A percentile compares a stretch with the other conserved stretches of the same genome.
These are phyloP conservation scores for Didymodactylos carnosus DNA, from an alignment of 2,888 invertebrate species.

Conservation along the genomic window DNA sequence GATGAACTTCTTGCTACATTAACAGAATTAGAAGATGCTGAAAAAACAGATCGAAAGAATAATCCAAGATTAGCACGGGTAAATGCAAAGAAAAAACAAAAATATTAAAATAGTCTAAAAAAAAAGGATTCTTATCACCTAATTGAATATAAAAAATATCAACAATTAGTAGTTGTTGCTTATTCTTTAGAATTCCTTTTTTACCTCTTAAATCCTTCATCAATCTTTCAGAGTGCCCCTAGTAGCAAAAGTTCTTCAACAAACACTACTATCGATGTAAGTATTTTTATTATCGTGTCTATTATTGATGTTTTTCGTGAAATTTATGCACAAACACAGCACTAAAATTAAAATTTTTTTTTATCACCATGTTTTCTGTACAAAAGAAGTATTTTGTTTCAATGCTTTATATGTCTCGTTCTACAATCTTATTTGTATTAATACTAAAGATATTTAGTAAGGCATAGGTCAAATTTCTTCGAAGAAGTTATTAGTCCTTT, in stretches of 20 bases:
- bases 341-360: neutral
- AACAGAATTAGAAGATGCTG: constrained; percentile 29
- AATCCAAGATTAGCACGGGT: neutral
- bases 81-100: too few relatives aligned
- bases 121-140: constrained; percentile 2
- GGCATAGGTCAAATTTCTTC: too few relatives aligned
- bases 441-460: too few relatives aligned
- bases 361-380: neutral
- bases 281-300: too few relatives aligned
- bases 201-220: too few relatives aligned
- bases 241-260: neutral
- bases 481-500: too few relatives aligned
- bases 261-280: too few relatives aligned
- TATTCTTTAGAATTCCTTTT: neutral
- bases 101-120: too few relatives aligned
- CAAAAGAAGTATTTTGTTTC: too few relatives aligned
- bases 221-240: neutral
- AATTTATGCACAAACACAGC: neutral
- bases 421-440: too few relatives aligned
- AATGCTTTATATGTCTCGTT: too few relatives aligned
- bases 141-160: neutral
- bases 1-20: constrained; percentile 31
- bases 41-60: constrained; percentile 19
- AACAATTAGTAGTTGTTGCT: neutral
- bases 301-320: neutral